A percentile compares a stretch with the other conserved stretches of the same genome.
Conservation (phyloP, 1,140 invertebrate genomes). For the Bombus superbus region DNA sequence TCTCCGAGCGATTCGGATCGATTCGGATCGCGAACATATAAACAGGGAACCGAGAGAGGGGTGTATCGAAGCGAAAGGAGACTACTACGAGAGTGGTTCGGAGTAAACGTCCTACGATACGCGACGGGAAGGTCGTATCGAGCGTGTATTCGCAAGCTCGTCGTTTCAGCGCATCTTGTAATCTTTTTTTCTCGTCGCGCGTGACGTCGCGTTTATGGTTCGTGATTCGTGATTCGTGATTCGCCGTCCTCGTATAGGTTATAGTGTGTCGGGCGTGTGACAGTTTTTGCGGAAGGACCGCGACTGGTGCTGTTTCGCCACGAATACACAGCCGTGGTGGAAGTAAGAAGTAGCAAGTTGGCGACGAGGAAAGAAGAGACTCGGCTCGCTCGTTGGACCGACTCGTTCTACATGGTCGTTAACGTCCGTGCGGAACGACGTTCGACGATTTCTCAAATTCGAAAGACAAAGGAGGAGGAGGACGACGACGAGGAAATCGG, state of each 20-base stretch:
- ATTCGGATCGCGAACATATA: conserved; percentile 9
- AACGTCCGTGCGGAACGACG: conserved; percentile 18
- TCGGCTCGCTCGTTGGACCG: not conserved
- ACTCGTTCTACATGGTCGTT: conserved; percentile 18
- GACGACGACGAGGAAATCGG: not conserved
- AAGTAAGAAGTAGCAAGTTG: not conserved
- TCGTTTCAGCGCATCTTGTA: not conserved
- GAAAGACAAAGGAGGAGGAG: not conserved
- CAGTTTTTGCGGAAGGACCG: conserved; percentile 14
- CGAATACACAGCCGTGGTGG: not conserved
- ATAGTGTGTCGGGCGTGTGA: conserved; percentile 34
- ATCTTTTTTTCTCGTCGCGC: not conserved
- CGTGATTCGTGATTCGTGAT: not conserved
- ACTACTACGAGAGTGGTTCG: not conserved
- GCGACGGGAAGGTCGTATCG: conserved; percentile 1
- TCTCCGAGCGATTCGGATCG: not conserved
- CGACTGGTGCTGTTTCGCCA: not conserved
- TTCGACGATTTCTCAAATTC: not conserved
- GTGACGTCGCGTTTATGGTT: not conserved
- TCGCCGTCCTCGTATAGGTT: not conserved
- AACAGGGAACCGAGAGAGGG: conserved; percentile 6
- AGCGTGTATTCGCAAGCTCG: not conserved
- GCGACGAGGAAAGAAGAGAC: not conserved
- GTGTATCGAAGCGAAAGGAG: conserved; percentile 21
- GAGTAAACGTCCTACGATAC: conserved; percentile 18